Percentiles rank a stretch among this genome's conserved stretches.
Evolutionary conservation across 2,888 invertebrate species (phyloP).

Genomic region (Beris morrisii): DNA sequence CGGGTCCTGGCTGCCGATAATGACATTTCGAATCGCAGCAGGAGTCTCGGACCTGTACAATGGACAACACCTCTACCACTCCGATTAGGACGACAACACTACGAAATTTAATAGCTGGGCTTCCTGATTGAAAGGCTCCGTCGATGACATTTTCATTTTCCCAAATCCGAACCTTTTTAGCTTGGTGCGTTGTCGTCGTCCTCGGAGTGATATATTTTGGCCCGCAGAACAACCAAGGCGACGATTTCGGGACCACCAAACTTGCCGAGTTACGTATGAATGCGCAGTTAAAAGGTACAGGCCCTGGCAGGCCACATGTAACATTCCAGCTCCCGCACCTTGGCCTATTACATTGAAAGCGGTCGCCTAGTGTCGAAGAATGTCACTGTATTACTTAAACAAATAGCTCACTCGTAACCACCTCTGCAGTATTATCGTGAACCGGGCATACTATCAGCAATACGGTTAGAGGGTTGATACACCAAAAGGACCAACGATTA

Average conservation of each 20-base stretch:
- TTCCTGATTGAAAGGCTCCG: slow-evolving; percentile 6
- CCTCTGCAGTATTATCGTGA: no score
- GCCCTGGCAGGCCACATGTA: no score
- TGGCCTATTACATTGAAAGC: no score
- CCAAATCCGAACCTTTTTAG: no score
- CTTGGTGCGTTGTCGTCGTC: no score
- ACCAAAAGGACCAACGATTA: neutral
- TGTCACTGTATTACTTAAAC: slow-evolving; percentile 28
- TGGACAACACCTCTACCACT: slow-evolving; percentile 26
- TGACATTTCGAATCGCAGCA: slow-evolving; percentile 30
- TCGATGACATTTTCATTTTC: slow-evolving; percentile 30
- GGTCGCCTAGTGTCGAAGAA: slow-evolving; percentile 20
- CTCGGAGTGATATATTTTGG: slow-evolving; percentile 33
- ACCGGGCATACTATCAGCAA: no score
- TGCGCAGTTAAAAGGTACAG: no score
- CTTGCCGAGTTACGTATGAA: slow-evolving; percentile 12
- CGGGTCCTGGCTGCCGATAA: slow-evolving; percentile 25
- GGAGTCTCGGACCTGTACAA: slow-evolving; percentile 19
- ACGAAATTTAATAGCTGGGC: neutral
- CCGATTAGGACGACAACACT: slow-evolving; percentile 17
- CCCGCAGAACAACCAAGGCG: slow-evolving; percentile 16
- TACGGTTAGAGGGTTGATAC: no score
- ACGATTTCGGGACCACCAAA: slow-evolving; percentile 35
- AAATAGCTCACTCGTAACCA: slow-evolving; percentile 25
- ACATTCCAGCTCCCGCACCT: no score